Percentiles rank a stretch among this genome's conserved stretches.
Conservation (phyloP, 2,888 invertebrate genomes). For the Mellilla xanthometata region DNA sequence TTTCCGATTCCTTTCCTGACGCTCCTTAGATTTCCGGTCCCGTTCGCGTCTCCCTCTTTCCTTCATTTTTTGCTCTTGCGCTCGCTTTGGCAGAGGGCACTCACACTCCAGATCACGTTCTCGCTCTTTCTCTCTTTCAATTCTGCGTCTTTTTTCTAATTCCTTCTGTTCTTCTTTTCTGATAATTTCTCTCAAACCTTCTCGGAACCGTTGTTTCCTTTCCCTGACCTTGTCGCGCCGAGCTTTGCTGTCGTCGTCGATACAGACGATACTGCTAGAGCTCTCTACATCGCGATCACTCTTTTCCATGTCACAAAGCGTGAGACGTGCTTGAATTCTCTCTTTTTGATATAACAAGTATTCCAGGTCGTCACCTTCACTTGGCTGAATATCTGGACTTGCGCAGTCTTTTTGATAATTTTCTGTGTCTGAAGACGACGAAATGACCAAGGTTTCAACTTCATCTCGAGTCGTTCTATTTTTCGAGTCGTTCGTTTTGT, state of each 20-base stretch:
- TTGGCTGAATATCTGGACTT: slow-evolving; percentile 88
- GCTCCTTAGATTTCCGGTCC: slow-evolving; percentile 45
- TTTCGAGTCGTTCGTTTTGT: slow-evolving; percentile 17
- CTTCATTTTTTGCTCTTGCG: neutral
- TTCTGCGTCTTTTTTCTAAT: slow-evolving; percentile 42
- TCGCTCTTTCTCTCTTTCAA: slow-evolving; percentile 43
- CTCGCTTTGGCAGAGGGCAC: neutral
- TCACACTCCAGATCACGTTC: slow-evolving; percentile 33
- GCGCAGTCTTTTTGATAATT: slow-evolving; percentile 85
- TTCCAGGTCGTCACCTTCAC: slow-evolving; percentile 93
- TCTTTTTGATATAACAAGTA: slow-evolving; percentile 96
- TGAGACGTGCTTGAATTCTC: slow-evolving; percentile 88
- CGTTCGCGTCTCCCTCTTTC: slow-evolving; percentile 30
- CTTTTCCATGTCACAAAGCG: slow-evolving; percentile 88
- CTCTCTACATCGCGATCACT: slow-evolving; percentile 56
- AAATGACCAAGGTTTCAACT: slow-evolving; percentile 81
- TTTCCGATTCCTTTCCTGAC: slow-evolving; percentile 16
- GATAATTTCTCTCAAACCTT: slow-evolving; percentile 69
- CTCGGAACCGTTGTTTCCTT: slow-evolving; percentile 52
- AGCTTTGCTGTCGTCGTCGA: slow-evolving; percentile 43
- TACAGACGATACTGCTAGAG: slow-evolving; percentile 69
- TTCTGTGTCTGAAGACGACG: slow-evolving; percentile 86
- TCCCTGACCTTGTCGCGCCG: slow-evolving; percentile 48
- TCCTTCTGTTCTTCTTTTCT: slow-evolving; percentile 60
- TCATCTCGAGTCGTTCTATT: slow-evolving; percentile 35